Evolutionary conservation across 2,797 vertebrate genomes (phyloP).

Genomic region (Cygnus olor): DNA sequence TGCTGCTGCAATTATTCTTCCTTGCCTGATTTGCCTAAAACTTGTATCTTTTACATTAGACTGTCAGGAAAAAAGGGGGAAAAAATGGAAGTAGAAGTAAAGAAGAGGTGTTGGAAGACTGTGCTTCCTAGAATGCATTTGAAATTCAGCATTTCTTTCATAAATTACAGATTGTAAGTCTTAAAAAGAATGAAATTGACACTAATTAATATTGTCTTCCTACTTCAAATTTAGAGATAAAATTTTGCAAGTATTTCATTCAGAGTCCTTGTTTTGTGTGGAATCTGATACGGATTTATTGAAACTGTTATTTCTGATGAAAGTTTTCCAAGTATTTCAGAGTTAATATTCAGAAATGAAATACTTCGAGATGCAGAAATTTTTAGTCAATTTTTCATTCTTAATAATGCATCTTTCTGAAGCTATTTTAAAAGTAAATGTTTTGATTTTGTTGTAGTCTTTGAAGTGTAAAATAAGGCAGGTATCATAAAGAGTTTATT

Average conservation of each 20-base stretch:
- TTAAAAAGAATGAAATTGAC: not conserved
- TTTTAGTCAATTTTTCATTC: not conserved
- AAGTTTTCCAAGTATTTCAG: not conserved
- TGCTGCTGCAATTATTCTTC: not conserved
- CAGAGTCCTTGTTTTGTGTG: accelerated
- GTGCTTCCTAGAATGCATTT: not conserved
- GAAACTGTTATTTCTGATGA: not conserved
- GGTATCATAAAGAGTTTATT: not conserved
- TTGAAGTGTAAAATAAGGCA: not conserved
- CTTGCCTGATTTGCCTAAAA: not conserved
- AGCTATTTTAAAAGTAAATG: not conserved
- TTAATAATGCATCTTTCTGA: not conserved
- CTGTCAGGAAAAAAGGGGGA: not conserved
- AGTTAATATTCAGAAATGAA: not conserved
- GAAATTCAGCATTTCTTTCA: not conserved
- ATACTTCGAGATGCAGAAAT: not conserved
- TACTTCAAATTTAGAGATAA: not conserved
- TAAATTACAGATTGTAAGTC: not conserved
- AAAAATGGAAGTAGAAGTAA: not conserved
- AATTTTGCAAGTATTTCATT: not conserved
- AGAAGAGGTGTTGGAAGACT: not conserved
- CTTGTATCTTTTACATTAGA: not conserved
- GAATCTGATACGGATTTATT: not conserved
- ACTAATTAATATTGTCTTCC: not conserved
- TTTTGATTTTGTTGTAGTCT: not conserved